phyloP scores from a whole-genome alignment of 1,140 invertebrate species.

The Hycleus phaleratus region DNA sequence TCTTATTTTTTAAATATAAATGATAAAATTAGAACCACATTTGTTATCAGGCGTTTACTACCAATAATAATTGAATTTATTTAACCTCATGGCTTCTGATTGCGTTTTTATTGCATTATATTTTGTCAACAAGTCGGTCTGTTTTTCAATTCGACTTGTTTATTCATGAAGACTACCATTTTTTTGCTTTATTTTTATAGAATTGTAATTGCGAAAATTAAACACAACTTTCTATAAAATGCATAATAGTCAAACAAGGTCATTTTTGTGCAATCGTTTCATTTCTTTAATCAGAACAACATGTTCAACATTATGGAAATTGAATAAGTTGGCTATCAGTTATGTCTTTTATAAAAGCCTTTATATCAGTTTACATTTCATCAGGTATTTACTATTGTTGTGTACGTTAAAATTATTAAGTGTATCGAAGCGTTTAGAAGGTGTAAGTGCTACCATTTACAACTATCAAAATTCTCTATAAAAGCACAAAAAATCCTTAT shows the following conservation, averaged over 20 bases:
- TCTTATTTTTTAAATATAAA: too few relatives aligned
- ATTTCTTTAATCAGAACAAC: too few relatives aligned
- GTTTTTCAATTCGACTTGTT: too few relatives aligned
- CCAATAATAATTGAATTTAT: slow-evolving; percentile 8
- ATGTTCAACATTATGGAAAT: neutral
- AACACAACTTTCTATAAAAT: too few relatives aligned
- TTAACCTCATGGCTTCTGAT: slow-evolving; percentile 8
- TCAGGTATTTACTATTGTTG: neutral
- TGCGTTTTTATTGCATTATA: neutral
- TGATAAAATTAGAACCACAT: too few relatives aligned
- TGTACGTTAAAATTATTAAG: slow-evolving; percentile 13
- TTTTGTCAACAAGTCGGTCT: too few relatives aligned
- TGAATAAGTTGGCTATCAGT: neutral
- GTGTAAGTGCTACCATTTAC: slow-evolving; percentile 12
- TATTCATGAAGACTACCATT: too few relatives aligned
- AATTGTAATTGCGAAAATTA: too few relatives aligned
- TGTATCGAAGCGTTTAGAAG: slow-evolving; percentile 15
- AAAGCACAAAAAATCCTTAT: neutral
- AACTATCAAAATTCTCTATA: too few relatives aligned
- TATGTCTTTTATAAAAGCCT: neutral
- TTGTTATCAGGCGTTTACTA: neutral
- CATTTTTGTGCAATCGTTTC: too few relatives aligned
- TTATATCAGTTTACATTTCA: slow-evolving; percentile 1
- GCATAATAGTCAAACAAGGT: too few relatives aligned
- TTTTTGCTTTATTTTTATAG: too few relatives aligned